Conservation (phyloP, 2,797 vertebrate species). For the Sparus aurata region DNA sequence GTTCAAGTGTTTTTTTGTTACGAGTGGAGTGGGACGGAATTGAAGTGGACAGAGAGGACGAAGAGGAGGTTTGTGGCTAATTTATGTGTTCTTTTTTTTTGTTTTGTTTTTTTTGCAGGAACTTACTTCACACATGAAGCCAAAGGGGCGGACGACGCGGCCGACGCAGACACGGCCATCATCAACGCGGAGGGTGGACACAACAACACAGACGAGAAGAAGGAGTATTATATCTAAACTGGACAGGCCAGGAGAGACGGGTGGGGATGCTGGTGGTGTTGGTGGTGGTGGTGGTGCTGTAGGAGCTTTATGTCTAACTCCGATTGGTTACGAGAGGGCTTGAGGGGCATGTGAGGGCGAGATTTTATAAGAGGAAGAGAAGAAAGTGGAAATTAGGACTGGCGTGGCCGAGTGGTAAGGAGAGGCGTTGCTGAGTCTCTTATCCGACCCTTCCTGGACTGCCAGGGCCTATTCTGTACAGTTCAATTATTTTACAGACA, state of each 20-base stretch:
- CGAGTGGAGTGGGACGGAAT: constrained; percentile 29
- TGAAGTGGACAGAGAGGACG: constrained; percentile 34
- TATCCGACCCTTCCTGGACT: constrained; percentile 91
- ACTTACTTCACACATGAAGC: constrained; percentile 99
- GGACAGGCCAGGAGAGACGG: constrained; percentile 77
- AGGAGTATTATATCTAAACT: constrained; percentile 99
- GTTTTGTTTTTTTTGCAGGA: constrained; percentile 82
- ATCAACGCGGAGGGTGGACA: constrained; percentile 99
- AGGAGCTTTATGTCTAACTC: constrained; percentile 79
- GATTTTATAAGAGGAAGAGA: constrained; percentile 63
- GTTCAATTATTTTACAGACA: constrained; percentile 96
- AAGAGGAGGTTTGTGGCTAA: constrained; percentile 43
- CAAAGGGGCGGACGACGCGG: constrained; percentile 99
- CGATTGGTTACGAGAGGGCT: constrained; percentile 86
- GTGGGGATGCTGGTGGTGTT: constrained; percentile 62
- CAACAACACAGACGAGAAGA: constrained; percentile 99
- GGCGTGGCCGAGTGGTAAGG: constrained; percentile 81
- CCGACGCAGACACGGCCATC: constrained; percentile 98
- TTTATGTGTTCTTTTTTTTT: constrained; percentile 22
- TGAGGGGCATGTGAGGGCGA: constrained; percentile 65
- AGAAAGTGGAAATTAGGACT: constrained; percentile 71
- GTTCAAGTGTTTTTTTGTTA: constrained; percentile 60
- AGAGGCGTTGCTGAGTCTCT: constrained; percentile 86
- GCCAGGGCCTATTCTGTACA: constrained; percentile 93
- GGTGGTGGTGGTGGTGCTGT: constrained; percentile 55